Percentiles rank a stretch among this genome's conserved stretches.
Conservation (phyloP, 2,113 vertebrate species). For the Dissostichus mawsoni region DNA sequence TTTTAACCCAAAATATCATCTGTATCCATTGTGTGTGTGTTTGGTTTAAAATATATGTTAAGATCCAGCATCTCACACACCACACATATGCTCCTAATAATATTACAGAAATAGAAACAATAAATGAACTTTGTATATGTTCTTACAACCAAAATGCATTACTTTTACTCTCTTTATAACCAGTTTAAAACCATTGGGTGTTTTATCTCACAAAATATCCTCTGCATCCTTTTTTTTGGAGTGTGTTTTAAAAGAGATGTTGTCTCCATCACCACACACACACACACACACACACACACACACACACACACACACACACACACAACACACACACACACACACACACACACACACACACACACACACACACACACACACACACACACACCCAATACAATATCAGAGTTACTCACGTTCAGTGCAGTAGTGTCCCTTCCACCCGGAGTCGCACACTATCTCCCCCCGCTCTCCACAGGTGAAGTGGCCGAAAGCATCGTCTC, state of each 20-base stretch:
- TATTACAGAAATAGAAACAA: no score
- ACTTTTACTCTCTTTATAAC: no score
- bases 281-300: not conserved
- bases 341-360: no score
- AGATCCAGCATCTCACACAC: not conserved
- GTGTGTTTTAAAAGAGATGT: no score
- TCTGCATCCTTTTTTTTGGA: no score
- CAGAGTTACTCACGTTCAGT: constrained; percentile 91
- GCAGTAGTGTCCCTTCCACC: constrained; percentile 98
- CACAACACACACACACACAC: not conserved
- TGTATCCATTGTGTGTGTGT: not conserved
- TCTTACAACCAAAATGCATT: no score
- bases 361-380: not conserved
- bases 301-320: not conserved
- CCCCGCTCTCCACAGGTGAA: constrained; percentile 97
- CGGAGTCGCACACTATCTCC: constrained; percentile 94
- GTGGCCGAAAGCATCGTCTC: constrained; percentile 97
- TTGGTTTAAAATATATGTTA: not conserved
- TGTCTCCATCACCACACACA: no score
- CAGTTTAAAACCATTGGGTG: no score
- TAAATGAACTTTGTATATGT: no score
- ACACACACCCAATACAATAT: no score
- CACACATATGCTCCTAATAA: no score
- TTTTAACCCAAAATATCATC: not conserved
- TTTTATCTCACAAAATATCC: no score